Conservation (phyloP, 2,888 invertebrate species). For the Charanyca ferruginea region DNA sequence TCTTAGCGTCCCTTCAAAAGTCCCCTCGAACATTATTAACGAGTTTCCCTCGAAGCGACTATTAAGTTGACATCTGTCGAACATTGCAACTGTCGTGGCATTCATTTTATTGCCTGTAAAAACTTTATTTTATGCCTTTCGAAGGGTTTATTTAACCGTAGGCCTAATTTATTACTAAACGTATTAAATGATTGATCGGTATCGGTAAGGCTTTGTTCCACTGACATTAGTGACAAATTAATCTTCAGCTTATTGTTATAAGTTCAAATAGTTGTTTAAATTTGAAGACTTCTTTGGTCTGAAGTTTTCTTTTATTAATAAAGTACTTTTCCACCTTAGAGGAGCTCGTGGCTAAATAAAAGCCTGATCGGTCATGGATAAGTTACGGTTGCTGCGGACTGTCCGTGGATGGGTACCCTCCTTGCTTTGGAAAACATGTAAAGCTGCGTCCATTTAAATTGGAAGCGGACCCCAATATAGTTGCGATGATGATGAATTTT, state of each 20-base stretch:
- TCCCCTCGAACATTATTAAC: slow-evolving; percentile 32
- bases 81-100: slow-evolving; percentile 47
- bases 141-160: slow-evolving; percentile 27
- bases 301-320: neutral
- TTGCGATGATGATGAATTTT: too few relatives aligned
- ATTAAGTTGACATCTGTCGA: slow-evolving; percentile 53
- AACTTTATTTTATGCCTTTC: slow-evolving; percentile 40
- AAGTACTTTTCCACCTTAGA: neutral
- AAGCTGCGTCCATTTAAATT: too few relatives aligned
- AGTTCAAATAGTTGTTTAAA: slow-evolving; percentile 5
- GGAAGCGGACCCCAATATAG: too few relatives aligned
- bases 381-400: too few relatives aligned
- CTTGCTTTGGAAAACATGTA: too few relatives aligned
- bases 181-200: slow-evolving; percentile 34
- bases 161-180: slow-evolving; percentile 37
- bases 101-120: slow-evolving; percentile 48
- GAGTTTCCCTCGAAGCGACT: slow-evolving; percentile 28
- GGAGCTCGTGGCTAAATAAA: too few relatives aligned
- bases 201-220: neutral
- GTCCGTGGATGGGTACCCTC: too few relatives aligned
- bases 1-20: slow-evolving; percentile 32
- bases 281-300: slow-evolving; percentile 1
- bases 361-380: too few relatives aligned
- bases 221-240: slow-evolving; percentile 4
- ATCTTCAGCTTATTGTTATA: slow-evolving; percentile 8